These are phyloP conservation scores for Lepidurus arcticus DNA, from an alignment of 1,140 invertebrate species.

Conservation along the genomic window DNA sequence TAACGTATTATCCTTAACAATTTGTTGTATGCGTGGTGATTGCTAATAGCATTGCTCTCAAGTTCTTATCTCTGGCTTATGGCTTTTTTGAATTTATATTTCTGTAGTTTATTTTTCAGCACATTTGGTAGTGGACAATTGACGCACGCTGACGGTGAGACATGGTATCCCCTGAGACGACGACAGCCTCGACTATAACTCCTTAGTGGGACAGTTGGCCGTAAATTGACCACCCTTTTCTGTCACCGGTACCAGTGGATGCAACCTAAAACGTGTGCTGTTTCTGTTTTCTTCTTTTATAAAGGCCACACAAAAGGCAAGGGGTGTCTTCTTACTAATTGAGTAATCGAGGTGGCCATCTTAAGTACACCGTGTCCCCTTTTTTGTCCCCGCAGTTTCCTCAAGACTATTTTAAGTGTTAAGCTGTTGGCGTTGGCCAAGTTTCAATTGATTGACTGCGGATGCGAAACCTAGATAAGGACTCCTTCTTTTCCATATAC, in stretches of 20 bases:
- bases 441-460: constrained; percentile 19
- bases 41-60: no score
- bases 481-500: neutral
- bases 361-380: neutral
- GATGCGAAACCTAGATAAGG: neutral
- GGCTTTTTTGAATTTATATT: neutral
- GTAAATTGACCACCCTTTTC: neutral
- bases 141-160: neutral
- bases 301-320: constrained; percentile 19
- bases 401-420: neutral
- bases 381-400: neutral
- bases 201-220: constrained; percentile 9
- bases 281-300: neutral
- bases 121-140: neutral
- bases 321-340: constrained; percentile 10
- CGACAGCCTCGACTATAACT: neutral
- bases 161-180: constrained; percentile 10
- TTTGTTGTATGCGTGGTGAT: no score
- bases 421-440: neutral
- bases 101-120: neutral
- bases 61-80: neutral
- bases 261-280: neutral
- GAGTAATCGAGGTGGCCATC: constrained; percentile 5
- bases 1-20: no score
- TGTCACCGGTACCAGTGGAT: neutral